Evolutionary conservation across 2,797 vertebrate species (phyloP).

Genomic region (Gadopsis marmoratus): DNA sequence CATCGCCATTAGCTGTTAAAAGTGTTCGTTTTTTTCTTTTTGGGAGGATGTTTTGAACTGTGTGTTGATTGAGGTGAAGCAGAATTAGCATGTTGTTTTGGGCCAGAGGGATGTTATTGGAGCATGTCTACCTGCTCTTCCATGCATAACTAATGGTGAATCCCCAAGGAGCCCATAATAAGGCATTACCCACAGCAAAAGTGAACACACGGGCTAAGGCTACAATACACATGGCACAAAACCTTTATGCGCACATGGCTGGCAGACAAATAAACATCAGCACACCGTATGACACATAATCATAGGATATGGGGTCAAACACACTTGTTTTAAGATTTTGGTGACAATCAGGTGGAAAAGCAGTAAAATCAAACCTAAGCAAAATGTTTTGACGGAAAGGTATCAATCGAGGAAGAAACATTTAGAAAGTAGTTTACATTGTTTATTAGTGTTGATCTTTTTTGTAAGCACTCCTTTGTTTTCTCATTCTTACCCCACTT

Average conservation of each 20-base stretch:
- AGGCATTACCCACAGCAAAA: constrained; percentile 54
- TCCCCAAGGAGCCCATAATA: constrained; percentile 57
- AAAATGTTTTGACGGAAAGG: constrained; percentile 27
- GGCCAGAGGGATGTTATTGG: constrained; percentile 60
- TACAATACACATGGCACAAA: constrained; percentile 46
- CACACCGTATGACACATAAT: constrained; percentile 12
- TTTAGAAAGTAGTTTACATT: constrained; percentile 67
- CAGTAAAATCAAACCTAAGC: constrained; percentile 1
- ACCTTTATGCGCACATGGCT: constrained; percentile 33
- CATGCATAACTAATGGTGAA: constrained; percentile 72
- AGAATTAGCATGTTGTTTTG: constrained; percentile 60
- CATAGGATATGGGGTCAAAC: not conserved
- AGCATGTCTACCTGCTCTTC: constrained; percentile 67
- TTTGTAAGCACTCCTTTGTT: constrained; percentile 64
- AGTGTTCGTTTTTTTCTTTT: not conserved
- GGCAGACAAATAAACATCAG: constrained; percentile 41
- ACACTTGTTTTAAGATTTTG: not conserved
- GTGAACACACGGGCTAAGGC: constrained; percentile 41
- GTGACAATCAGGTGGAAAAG: constrained; percentile 25
- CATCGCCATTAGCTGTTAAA: constrained; percentile 2
- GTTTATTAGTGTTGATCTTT: constrained; percentile 64
- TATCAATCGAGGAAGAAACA: constrained; percentile 52
- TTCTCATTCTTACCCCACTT: constrained; percentile 42
- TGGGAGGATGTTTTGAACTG: constrained; percentile 14
- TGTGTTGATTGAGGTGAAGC: constrained; percentile 52